These are phyloP conservation scores for Leptopilina drosophilae DNA, from an alignment of 2,888 invertebrate genomes.

Conservation along the genomic window DNA sequence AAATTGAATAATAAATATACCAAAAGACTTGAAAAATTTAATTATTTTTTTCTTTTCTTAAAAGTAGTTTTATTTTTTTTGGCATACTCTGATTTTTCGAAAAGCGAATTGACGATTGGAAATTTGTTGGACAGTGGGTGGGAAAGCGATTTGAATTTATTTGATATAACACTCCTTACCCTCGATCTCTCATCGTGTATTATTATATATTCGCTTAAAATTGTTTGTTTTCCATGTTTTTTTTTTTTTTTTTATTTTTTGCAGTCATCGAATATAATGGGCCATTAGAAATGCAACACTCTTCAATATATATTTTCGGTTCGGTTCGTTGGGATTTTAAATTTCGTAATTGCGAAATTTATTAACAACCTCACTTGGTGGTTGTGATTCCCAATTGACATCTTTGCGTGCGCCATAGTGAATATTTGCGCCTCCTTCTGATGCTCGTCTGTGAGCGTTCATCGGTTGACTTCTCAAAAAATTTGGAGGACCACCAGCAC, in stretches of 20 bases:
- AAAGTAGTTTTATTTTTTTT: neutral
- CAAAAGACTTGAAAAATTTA: neutral
- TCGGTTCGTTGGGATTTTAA: slow-evolving; percentile 78
- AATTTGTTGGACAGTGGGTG: slow-evolving; percentile 27
- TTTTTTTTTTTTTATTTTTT: neutral
- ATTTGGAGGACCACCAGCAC: slow-evolving; percentile 77
- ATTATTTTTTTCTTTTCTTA: neutral
- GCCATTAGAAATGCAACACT: slow-evolving; percentile 26
- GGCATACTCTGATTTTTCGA: neutral
- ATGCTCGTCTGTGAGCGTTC: slow-evolving; percentile 84
- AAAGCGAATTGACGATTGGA: slow-evolving; percentile 3
- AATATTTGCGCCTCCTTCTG: slow-evolving; percentile 91
- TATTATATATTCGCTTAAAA: slow-evolving; percentile 27
- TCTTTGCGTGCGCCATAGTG: slow-evolving; percentile 79
- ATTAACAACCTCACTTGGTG: slow-evolving; percentile 88
- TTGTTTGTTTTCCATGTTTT: neutral
- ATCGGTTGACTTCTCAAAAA: slow-evolving; percentile 80
- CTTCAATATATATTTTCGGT: neutral
- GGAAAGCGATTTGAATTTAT: slow-evolving; percentile 16
- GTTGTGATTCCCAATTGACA: slow-evolving; percentile 85
- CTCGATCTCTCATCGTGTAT: neutral
- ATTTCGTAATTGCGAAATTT: slow-evolving; percentile 96
- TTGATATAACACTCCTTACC: neutral
- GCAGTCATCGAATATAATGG: slow-evolving; percentile 31
- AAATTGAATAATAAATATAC: too few relatives aligned